These are phyloP conservation scores for Adelphocoris suturalis DNA, from an alignment of 2,888 invertebrate genomes.

Conservation along the genomic window DNA sequence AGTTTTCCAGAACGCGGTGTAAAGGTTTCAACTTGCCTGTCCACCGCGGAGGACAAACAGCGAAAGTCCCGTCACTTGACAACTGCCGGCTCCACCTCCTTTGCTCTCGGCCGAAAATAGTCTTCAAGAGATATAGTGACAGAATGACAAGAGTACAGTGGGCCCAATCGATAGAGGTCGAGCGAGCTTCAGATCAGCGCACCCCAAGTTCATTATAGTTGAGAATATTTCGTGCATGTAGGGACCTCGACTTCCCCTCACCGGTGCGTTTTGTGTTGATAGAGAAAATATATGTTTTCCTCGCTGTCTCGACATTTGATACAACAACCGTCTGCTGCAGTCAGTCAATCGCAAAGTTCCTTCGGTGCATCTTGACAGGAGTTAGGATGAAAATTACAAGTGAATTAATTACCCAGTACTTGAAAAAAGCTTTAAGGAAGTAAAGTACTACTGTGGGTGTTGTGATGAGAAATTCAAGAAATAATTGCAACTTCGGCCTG, in stretches of 20 bases:
- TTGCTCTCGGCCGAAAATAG: slow-evolving; percentile 14
- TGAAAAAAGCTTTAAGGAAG: too few relatives aligned
- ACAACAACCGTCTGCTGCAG: too few relatives aligned
- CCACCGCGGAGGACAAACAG: slow-evolving; percentile 18
- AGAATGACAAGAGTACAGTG: slow-evolving; percentile 22
- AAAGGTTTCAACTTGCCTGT: slow-evolving; percentile 3
- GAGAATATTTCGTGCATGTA: not conserved
- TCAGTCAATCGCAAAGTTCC: too few relatives aligned
- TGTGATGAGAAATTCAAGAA: too few relatives aligned
- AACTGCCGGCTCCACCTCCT: not conserved
- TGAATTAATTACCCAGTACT: too few relatives aligned
- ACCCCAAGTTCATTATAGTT: not conserved
- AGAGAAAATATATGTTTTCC: too few relatives aligned
- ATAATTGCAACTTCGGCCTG: too few relatives aligned
- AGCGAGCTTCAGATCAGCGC: slow-evolving; percentile 22
- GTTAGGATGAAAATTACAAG: too few relatives aligned
- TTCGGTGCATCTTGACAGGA: too few relatives aligned
- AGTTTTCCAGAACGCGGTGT: not conserved
- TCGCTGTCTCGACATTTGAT: too few relatives aligned
- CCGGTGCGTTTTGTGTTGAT: too few relatives aligned
- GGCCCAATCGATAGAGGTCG: slow-evolving; percentile 31
- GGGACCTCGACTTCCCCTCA: not conserved
- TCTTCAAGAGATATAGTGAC: slow-evolving; percentile 46
- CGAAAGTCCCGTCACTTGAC: slow-evolving; percentile 36
- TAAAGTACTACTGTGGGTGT: too few relatives aligned